Conservation (phyloP, 2,113 vertebrate genomes). For the Brienomyrus brachyistius region DNA sequence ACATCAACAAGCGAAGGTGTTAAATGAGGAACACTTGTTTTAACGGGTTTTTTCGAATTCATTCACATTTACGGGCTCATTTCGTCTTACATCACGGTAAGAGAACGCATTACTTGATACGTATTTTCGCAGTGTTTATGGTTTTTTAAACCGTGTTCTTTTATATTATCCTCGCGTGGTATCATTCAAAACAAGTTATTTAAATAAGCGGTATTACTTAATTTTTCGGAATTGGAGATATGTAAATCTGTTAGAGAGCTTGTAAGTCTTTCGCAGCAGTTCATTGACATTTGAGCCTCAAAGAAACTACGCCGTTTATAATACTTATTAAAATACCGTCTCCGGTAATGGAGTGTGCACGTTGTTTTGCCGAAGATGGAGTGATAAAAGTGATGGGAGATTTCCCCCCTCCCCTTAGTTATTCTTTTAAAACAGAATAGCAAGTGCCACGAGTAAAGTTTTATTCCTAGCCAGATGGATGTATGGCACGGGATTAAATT, state of each 20-base stretch:
- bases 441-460: neutral
- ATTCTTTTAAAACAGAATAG: neutral
- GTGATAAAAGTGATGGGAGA: neutral
- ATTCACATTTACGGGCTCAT: neutral
- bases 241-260: no score
- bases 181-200: constrained; percentile 16
- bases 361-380: constrained; percentile 6
- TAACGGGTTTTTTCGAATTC: constrained; percentile 15
- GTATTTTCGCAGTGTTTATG: neutral
- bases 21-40: constrained; percentile 31
- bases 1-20: constrained; percentile 35
- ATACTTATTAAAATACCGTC: neutral
- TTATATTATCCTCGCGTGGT: neutral
- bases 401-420: neutral
- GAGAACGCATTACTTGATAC: constrained; percentile 9
- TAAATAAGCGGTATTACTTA: neutral
- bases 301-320: neutral
- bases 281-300: neutral
- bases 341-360: neutral
- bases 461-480: neutral
- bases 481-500: neutral
- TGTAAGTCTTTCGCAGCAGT: neutral
- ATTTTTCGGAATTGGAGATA: neutral
- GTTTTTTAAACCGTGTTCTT: neutral
- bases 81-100: constrained; percentile 30